Conservation (phyloP, 2,113 vertebrate species). For the Symphodus melops region DNA sequence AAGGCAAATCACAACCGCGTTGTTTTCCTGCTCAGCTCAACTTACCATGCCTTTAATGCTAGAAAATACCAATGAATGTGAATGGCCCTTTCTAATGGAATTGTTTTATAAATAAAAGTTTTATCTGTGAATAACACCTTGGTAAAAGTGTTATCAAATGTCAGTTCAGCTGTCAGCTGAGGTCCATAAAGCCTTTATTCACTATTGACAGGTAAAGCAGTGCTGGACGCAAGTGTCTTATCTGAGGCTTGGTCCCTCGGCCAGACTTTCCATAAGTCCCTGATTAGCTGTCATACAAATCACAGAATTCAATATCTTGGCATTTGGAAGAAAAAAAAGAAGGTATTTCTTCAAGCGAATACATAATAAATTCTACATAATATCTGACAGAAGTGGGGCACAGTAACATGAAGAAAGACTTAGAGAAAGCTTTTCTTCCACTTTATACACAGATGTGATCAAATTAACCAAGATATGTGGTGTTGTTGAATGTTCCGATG, state of each 20-base stretch:
- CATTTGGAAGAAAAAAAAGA: constrained; percentile 14
- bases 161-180: constrained; percentile 33
- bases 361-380: too few relatives aligned
- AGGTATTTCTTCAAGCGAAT: constrained; percentile 40
- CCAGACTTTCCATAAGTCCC: constrained; percentile 23
- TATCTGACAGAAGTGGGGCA: constrained; percentile 73
- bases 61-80: constrained; percentile 83
- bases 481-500: neutral
- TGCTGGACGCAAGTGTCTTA: constrained; percentile 32
- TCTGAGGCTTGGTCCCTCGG: constrained; percentile 45
- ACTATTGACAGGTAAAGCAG: constrained; percentile 45
- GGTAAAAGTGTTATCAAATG: constrained; percentile 27
- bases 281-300: constrained; percentile 63
- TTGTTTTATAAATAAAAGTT: constrained; percentile 78
- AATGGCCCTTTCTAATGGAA: constrained; percentile 73
- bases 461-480: constrained; percentile 10
- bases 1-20: constrained; percentile 32
- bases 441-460: neutral
- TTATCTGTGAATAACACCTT: constrained; percentile 63
- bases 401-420: constrained; percentile 8
- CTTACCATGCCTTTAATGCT: constrained; percentile 75
- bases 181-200: constrained; percentile 6
- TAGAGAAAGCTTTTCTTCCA: neutral
- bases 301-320: constrained; percentile 20
- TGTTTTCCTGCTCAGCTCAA: constrained; percentile 36